Conservation (phyloP, 2,888 invertebrate genomes). For the Eilema depressum region DNA sequence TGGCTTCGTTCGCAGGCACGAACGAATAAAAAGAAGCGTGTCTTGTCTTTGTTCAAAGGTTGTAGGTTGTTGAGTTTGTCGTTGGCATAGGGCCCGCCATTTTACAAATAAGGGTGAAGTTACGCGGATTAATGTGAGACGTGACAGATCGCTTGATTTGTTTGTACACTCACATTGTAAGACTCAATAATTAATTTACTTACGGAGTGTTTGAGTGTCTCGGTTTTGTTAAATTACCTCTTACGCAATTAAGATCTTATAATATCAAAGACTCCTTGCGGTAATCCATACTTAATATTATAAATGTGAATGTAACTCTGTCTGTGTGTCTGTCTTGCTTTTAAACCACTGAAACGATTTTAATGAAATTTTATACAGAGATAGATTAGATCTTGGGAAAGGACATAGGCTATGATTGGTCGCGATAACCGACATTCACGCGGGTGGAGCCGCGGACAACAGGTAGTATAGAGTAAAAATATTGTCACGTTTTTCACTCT, state of each 20-base stretch:
- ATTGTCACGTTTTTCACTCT: too few relatives aligned
- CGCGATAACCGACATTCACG: too few relatives aligned
- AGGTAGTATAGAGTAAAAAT: too few relatives aligned
- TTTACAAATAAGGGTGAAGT: conserved; percentile 12
- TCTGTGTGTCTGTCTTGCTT: too few relatives aligned
- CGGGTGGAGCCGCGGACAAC: too few relatives aligned
- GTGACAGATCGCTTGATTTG: conserved; percentile 12
- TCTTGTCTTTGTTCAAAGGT: neutral
- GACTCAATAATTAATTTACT: conserved; percentile 5
- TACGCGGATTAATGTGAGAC: neutral
- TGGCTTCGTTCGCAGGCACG: neutral
- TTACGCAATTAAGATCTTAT: neutral
- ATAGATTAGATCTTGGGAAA: too few relatives aligned
- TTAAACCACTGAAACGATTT: too few relatives aligned
- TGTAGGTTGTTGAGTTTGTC: neutral
- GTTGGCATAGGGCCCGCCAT: neutral
- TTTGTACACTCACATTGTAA: conserved; percentile 9
- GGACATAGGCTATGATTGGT: too few relatives aligned
- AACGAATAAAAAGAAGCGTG: neutral
- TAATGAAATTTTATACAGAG: too few relatives aligned
- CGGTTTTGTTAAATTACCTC: neutral
- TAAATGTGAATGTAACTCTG: too few relatives aligned
- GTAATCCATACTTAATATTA: too few relatives aligned
- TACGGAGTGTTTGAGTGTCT: neutral
- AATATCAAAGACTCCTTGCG: too few relatives aligned